Percentiles rank a stretch among this genome's conserved stretches.
Evolutionary conservation across 2,888 invertebrate species (phyloP).

Genomic region (Graphium colonna): DNA sequence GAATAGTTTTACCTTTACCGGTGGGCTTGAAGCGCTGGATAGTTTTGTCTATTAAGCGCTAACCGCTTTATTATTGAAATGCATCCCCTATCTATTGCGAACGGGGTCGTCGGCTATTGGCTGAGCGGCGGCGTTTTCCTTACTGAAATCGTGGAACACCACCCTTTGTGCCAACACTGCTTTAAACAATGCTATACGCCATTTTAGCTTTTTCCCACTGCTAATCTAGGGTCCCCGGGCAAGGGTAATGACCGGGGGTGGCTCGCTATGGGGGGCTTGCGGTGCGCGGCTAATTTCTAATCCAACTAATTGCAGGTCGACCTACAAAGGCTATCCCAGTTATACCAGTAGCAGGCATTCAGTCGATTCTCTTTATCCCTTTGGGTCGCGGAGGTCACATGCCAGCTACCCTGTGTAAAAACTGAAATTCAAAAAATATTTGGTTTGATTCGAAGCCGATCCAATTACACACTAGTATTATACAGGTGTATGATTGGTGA

Average conservation of each 20-base stretch:
- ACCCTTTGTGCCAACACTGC: slow-evolving; percentile 62
- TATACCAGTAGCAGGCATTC: too few relatives aligned
- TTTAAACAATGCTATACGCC: slow-evolving; percentile 63
- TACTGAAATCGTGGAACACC: slow-evolving; percentile 63
- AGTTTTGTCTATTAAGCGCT: slow-evolving; percentile 62
- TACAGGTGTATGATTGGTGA: too few relatives aligned
- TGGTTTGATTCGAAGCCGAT: too few relatives aligned
- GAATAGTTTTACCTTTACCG: not conserved
- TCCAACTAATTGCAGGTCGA: slow-evolving; percentile 15
- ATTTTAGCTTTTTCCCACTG: slow-evolving; percentile 59
- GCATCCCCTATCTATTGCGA: slow-evolving; percentile 66
- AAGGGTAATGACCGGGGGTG: slow-evolving; percentile 56
- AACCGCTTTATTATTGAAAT: slow-evolving; percentile 42
- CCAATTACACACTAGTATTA: too few relatives aligned
- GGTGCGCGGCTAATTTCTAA: slow-evolving; percentile 4
- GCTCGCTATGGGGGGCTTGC: slow-evolving; percentile 18
- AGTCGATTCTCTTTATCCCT: too few relatives aligned
- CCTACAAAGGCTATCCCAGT: slow-evolving; percentile 6
- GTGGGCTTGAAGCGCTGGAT: slow-evolving; percentile 28
- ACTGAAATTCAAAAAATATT: too few relatives aligned
- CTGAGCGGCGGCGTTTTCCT: slow-evolving; percentile 51
- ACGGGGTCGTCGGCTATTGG: slow-evolving; percentile 55
- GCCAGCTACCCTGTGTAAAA: too few relatives aligned
- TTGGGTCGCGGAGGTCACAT: too few relatives aligned
- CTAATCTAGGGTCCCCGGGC: slow-evolving; percentile 63